phyloP scores from a whole-genome alignment of 2,113 vertebrate species.

The Spermophilus dauricus region DNA sequence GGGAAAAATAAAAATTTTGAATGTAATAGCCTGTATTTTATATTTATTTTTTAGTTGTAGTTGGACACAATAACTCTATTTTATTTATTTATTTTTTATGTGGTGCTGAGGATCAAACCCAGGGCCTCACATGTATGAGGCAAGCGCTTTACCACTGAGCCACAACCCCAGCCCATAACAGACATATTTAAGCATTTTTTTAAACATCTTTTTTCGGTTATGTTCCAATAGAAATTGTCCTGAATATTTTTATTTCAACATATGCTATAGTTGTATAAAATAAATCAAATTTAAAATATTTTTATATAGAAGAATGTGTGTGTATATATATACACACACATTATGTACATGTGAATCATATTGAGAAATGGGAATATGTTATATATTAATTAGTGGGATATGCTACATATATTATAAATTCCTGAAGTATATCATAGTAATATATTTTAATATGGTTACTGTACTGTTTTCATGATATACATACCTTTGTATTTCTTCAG shows the following conservation, averaged over 20 bases:
- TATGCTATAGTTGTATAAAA: neutral
- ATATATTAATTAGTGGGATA: neutral
- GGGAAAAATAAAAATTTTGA: neutral
- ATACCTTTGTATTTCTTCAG: neutral
- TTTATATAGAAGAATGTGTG: neutral
- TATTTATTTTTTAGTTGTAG: too few species aligned
- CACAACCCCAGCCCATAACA: too few species aligned
- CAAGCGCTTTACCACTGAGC: too few species aligned
- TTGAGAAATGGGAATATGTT: neutral
- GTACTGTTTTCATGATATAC: neutral
- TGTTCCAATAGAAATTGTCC: neutral
- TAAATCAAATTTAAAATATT: constrained; percentile 10
- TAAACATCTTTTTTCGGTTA: neutral
- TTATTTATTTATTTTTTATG: too few species aligned
- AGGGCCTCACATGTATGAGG: too few species aligned
- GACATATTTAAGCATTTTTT: neutral
- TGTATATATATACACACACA: neutral
- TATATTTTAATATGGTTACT: neutral
- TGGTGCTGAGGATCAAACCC: too few species aligned
- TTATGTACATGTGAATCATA: neutral
- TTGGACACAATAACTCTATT: too few species aligned
- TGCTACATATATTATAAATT: neutral
- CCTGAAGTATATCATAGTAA: neutral
- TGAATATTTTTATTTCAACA: constrained; percentile 19
- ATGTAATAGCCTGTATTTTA: neutral